These are phyloP conservation scores for Cephalopholis sonnerati DNA, from an alignment of 2,113 vertebrate genomes.

Conservation along the genomic window DNA sequence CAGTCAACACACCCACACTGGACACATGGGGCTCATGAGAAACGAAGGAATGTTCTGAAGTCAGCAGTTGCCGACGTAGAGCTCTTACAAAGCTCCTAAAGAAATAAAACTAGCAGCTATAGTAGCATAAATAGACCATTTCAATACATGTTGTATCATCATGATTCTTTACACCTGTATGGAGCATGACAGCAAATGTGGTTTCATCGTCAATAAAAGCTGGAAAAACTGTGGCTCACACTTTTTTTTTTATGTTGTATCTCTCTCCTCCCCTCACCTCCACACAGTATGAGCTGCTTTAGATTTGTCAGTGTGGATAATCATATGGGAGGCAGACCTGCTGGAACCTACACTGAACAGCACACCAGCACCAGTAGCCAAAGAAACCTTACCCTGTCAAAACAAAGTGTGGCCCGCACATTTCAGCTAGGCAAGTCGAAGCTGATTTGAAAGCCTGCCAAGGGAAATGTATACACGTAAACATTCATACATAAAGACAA, in stretches of 20 bases:
- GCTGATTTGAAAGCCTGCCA: constrained; percentile 45
- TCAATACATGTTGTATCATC: not conserved
- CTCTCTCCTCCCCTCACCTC: constrained; percentile 6
- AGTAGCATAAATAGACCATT: not conserved
- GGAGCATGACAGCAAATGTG: constrained; percentile 6
- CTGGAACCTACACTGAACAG: constrained; percentile 30
- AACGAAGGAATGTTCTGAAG: constrained; percentile 38
- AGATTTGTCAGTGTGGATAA: constrained; percentile 37
- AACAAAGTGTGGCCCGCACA: constrained; percentile 70
- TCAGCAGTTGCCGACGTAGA: constrained; percentile 39
- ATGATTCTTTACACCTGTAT: constrained; percentile 10
- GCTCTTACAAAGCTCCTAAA: not conserved
- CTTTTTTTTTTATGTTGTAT: not conserved
- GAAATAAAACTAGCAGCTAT: constrained; percentile 27
- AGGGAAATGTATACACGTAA: constrained; percentile 59
- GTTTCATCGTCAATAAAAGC: constrained; percentile 33
- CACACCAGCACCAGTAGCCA: constrained; percentile 54
- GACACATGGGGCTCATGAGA: constrained; percentile 53
- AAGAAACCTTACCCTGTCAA: constrained; percentile 76
- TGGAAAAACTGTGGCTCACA: constrained; percentile 2
- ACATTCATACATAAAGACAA: constrained; percentile 47
- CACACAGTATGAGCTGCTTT: constrained; percentile 15
- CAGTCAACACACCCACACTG: constrained; percentile 45
- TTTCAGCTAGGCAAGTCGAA: constrained; percentile 24
- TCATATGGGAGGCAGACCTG: constrained; percentile 61